Base-by-base conservation (phyloP, 1,140 invertebrate genomes). In the Bombus affinis region DNA sequence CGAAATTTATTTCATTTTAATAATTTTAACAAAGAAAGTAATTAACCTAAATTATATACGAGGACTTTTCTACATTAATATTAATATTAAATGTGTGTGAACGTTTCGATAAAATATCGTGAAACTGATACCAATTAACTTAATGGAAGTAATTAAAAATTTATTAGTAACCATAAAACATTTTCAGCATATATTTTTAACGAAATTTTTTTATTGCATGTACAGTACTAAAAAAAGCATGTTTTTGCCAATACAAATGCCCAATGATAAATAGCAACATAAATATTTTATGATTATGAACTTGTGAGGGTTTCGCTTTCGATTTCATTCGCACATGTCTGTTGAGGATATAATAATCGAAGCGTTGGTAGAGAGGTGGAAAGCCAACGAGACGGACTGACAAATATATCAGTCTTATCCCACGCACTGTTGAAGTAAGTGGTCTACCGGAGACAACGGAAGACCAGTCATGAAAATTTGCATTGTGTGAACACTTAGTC, bases 321-420 rank as follows among this genome's bases (percentile, higher is more conserved):
- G 12, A 83, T 70, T 83, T 32, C 13, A 47, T 70, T 68, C 32
- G 44, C 47, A 78, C 44, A 44, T 39, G 39, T 71, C 53, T 73
- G 66, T 80, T 22, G 59, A 80, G 57, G 70, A 76, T 80, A 89
- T 80, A 83, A 81, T 89, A 84, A 81, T 71, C 78, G 81, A 70
- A 42, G 77, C 35, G 70, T 72, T 37, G 25, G 53, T 22, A 83
- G 62, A 47, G 73, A 65, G 80, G 85, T 76, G 66, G 80, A 86
- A 72, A 75, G 3, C 25, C 62, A 57, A 87, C 86, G 77, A 87
- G 88, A 86, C 81, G 77, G 77, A 68, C 65, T 66, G 59, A 84
- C 86, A 90, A 89, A 92, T 91, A 91, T 91, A 91, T 90, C 88
- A 85, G 81, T 82, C 71, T 83, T 70, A 59, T 87, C 80, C 81